phyloP scores from a whole-genome alignment of 2,797 vertebrate species.

The Chelonia mydas region DNA sequence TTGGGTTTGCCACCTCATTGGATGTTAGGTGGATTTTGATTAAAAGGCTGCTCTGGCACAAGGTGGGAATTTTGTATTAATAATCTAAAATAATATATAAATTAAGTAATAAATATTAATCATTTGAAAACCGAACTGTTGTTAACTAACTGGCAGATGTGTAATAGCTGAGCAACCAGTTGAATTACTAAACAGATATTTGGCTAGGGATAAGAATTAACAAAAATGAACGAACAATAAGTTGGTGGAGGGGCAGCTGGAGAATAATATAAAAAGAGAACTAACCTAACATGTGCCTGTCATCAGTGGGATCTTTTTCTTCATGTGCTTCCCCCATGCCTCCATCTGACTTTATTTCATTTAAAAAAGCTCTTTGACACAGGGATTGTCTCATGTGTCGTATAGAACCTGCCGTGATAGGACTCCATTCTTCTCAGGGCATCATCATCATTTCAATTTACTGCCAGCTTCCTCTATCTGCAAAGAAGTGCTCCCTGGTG shows the following conservation, averaged over 20 bases:
- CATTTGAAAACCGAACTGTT: not conserved
- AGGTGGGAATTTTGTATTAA: not conserved
- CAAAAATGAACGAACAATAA: not conserved
- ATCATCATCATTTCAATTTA: not conserved
- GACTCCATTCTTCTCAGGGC: not conserved
- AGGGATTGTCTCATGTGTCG: not conserved
- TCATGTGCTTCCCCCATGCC: not conserved
- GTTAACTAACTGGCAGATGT: not conserved
- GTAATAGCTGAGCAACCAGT: not conserved
- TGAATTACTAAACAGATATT: constrained; percentile 24
- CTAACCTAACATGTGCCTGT: not conserved
- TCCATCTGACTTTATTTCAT: not conserved
- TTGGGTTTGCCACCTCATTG: not conserved
- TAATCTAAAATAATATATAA: not conserved
- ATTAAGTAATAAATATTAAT: not conserved
- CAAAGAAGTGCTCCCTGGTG: not conserved
- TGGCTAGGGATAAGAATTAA: constrained; percentile 5
- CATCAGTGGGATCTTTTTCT: not conserved
- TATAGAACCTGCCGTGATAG: not conserved
- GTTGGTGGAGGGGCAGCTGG: not conserved
- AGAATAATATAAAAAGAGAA: not conserved
- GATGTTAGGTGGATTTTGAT: not conserved
- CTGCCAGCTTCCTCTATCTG: not conserved
- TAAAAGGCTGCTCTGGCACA: not conserved
- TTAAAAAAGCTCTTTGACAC: not conserved